Base-by-base conservation (phyloP, 2,797 vertebrate species). In the Cossypha heuglini region DNA sequence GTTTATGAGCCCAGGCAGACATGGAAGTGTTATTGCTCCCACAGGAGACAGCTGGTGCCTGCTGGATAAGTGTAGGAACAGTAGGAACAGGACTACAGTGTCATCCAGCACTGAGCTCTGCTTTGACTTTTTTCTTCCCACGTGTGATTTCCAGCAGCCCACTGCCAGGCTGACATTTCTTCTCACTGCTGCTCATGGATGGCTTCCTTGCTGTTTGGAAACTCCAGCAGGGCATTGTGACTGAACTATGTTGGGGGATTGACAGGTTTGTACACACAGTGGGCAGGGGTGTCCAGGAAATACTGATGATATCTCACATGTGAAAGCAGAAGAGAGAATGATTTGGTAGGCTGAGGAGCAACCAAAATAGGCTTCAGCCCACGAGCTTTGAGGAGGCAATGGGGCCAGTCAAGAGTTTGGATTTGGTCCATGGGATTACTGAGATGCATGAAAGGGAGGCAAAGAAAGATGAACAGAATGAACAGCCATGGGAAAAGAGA, bases 181-280 rank as follows among this genome's bases (percentile, higher is more conserved):
- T 91, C 38, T 90, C 49, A 19, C 6, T 57, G 49, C 69, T 88
- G 63, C 69, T 88, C 54, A 51, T 69, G 42, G 42, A 67, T 83
- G 40, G 16, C 45, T 94, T 93, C 40, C 42, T 85, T 86, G 79
- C 48, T 86, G 81, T 93, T 94, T 93, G 93, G 72, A 95, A 96
- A 87, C 25, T 77, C 80, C 76, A 95, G 43, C 4, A 10, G 66
- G 82, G 68, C 25, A 0, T 89, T 91, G 63, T 72, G 91, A 76
- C 79, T 71, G 62, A 96, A 74, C 37, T 10, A 26, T 11, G 42
- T 54, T 51, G 20, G 33, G 28, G 84, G 86, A 90, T 48, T 95
- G 93, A 62, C 82, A 94, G 55, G 38, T 93, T 88, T 96, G 57
- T 91, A 91, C 62, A 96, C 73, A 74, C 16, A 68, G 72, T 1